Conservation (phyloP, 1,140 invertebrate species). For the Drosophila kohkoa region DNA sequence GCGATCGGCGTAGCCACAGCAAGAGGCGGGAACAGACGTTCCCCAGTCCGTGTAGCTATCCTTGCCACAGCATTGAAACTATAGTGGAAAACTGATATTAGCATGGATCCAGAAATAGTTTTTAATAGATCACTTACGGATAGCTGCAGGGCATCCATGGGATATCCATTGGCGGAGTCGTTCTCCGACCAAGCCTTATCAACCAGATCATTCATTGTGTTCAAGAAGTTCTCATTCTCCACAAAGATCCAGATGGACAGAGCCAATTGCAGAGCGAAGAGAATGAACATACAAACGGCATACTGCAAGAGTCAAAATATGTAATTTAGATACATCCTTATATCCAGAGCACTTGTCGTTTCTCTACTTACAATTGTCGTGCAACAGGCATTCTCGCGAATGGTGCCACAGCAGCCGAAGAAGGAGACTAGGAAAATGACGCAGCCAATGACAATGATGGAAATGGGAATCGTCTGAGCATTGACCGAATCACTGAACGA, state of each 20-base stretch:
- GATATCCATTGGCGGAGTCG: conserved; percentile 41
- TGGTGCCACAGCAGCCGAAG: conserved; percentile 94
- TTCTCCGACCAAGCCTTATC: conserved; percentile 75
- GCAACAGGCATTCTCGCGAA: conserved; percentile 93
- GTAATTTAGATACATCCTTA: neutral
- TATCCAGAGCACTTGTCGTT: neutral
- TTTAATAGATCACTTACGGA: conserved; percentile 54
- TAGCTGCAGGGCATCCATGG: conserved; percentile 73
- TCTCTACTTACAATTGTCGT: conserved; percentile 88
- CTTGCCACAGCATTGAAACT: conserved; percentile 89
- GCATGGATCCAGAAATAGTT: neutral
- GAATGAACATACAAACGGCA: conserved; percentile 87
- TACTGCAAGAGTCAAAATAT: conserved; percentile 85
- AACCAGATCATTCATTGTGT: conserved; percentile 84
- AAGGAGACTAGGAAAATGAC: conserved; percentile 91
- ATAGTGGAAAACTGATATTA: neutral
- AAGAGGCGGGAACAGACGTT: conserved; percentile 76
- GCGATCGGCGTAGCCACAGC: conserved; percentile 79
- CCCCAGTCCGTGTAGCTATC: conserved; percentile 83
- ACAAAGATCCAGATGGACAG: conserved; percentile 87
- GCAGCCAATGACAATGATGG: conserved; percentile 89
- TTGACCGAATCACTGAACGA: conserved; percentile 85
- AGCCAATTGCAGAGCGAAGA: conserved; percentile 88
- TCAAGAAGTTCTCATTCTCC: conserved; percentile 84
- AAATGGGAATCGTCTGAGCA: conserved; percentile 86